Evolutionary conservation across 2,888 invertebrate species (phyloP), one percentile per base, ranked within the genome.

Genomic region (Dione vanillae): DNA sequence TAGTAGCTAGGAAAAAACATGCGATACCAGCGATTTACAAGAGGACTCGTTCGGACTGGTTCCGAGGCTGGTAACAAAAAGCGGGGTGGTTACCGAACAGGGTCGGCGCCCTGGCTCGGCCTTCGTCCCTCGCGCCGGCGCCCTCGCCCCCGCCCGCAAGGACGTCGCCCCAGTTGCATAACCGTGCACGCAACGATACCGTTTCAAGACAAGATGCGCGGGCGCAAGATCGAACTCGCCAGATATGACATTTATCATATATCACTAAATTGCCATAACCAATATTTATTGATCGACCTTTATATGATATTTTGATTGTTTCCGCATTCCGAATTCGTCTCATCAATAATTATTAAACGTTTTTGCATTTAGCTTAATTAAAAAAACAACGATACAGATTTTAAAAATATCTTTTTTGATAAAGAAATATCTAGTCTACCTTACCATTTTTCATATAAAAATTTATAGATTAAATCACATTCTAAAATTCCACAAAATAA

Each of bases 111-210:
- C 90, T 83, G 81, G 75, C 74, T 80, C 91, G 91, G 90, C 91
- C 92, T 90, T 91, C 91, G 86, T 78, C 81, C 84, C 84, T 79
- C 81, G 82, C 82, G 80, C 80, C 80, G 76, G 79, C 77, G 75
- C 78, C 79, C 78, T 79, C 75, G 80, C 71, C 54, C 56, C 56
- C 56, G 76, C 83, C 88, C 65, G 81, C 83, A 92, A 92, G 92
- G 92, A 91, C 92, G 91, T 84, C 88, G 85, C 85, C 84, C 84
- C 78, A 76, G 83, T 92, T 92, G 89, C 92, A 90, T 92, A 92
- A 92, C 88, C 85, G 80, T 76, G 85, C 90, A 88, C 86, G 90
- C 90, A 88, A 87, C 75, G 85, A 84, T 90, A 89, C 90, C 90
- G 90, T 90, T 87, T 78, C 81, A 83, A 83, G 82, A 79, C 72